Evolutionary conservation across 1,140 invertebrate genomes (phyloP).

Genomic region (Anastatus disparis): DNA sequence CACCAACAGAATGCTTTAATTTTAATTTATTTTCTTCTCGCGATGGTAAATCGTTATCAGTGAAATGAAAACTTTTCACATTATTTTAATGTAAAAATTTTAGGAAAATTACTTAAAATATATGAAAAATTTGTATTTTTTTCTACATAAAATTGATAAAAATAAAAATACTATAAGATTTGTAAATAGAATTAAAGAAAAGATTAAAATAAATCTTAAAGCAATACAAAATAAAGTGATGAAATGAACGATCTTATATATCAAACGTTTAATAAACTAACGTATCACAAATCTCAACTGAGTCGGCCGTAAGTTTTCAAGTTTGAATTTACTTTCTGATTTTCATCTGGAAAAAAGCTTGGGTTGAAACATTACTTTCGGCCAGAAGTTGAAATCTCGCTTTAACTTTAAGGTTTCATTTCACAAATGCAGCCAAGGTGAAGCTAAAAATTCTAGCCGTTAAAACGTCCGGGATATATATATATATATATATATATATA

Average conservation of each 20-base stretch:
- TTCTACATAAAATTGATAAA: too few relatives aligned
- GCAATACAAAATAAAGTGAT: background rate
- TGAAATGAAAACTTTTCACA: too few relatives aligned
- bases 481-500: too few relatives aligned
- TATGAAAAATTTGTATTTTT: too few relatives aligned
- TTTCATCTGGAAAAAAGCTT: constrained; percentile 15
- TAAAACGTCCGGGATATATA: constrained; percentile 1
- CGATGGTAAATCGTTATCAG: too few relatives aligned
- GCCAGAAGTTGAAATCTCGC: constrained; percentile 5
- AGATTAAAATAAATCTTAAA: too few relatives aligned
- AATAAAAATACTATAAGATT: too few relatives aligned
- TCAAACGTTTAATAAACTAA: constrained; percentile 7
- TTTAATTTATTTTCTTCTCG: too few relatives aligned
- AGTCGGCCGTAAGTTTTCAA: background rate
- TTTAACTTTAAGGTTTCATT: constrained; percentile 13
- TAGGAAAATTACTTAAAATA: too few relatives aligned
- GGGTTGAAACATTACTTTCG: constrained; percentile 1
- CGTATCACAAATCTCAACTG: background rate
- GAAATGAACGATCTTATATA: background rate
- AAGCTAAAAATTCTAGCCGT: background rate
- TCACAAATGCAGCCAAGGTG: background rate
- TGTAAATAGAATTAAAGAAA: too few relatives aligned
- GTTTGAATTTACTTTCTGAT: constrained; percentile 12
- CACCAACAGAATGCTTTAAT: too few relatives aligned
- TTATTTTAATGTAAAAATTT: too few relatives aligned